phyloP scores from a whole-genome alignment of 1,140 invertebrate genomes.

The Chrysopa pallens region DNA sequence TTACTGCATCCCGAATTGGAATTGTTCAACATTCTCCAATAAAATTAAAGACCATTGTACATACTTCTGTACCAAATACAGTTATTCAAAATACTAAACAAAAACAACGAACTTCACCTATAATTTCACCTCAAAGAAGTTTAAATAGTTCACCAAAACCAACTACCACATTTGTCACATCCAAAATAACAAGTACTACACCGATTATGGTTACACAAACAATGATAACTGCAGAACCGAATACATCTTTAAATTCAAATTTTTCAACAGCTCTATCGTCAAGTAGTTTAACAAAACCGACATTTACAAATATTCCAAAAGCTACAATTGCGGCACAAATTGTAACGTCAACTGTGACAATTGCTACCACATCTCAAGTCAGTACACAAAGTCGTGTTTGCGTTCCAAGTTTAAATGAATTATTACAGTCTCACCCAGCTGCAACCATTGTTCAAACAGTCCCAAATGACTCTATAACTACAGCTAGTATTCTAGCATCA shows the following conservation, averaged over 20 bases:
- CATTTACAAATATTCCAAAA: not conserved
- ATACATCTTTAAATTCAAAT: constrained; percentile 8
- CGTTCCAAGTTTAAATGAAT: constrained; percentile 17
- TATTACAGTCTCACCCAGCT: constrained; percentile 21
- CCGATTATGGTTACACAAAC: constrained; percentile 11
- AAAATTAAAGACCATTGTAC: constrained; percentile 1
- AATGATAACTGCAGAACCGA: constrained; percentile 4
- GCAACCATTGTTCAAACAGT: constrained; percentile 17
- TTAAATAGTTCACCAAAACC: not conserved
- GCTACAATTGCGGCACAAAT: not conserved
- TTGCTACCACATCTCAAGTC: not conserved
- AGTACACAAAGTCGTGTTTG: constrained; percentile 11
- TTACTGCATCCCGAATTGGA: constrained; percentile 12
- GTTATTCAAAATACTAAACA: not conserved
- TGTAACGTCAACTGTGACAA: not conserved
- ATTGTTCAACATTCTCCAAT: constrained; percentile 9
- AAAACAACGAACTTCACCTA: not conserved
- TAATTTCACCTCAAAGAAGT: not conserved
- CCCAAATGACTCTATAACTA: constrained; percentile 18
- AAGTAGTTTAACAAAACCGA: not conserved
- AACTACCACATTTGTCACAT: constrained; percentile 8
- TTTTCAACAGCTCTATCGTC: not conserved
- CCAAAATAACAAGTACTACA: constrained; percentile 21
- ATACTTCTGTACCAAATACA: not conserved
- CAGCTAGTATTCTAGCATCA: constrained; percentile 17